A percentile compares a stretch with the other conserved stretches of the same genome.
These are phyloP conservation scores for Fabriciana adippe DNA, from an alignment of 2,888 invertebrate species.

Conservation along the genomic window DNA sequence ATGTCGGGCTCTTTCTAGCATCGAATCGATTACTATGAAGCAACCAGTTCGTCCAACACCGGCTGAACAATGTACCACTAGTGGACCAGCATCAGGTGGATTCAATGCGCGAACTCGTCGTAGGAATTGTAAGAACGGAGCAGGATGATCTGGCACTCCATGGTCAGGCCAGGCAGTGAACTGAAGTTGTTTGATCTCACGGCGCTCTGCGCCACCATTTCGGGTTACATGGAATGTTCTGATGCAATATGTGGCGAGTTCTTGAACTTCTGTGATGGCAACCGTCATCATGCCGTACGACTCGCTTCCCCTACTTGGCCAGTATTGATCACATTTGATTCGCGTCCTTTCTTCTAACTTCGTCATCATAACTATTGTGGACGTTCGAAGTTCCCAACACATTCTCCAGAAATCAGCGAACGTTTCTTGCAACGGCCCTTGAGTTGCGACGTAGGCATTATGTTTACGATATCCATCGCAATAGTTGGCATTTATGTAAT, in stretches of 20 bases:
- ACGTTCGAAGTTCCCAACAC: slow-evolving; percentile 98
- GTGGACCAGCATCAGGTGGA: slow-evolving; percentile 95
- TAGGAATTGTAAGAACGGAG: slow-evolving; percentile 98
- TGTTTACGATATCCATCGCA: slow-evolving; percentile 99
- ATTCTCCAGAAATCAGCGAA: slow-evolving; percentile 99
- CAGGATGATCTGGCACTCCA: slow-evolving; percentile 99
- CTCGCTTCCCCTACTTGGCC: slow-evolving; percentile 97
- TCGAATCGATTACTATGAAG: slow-evolving; percentile 99
- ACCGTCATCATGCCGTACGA: slow-evolving; percentile 97
- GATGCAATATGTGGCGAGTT: slow-evolving; percentile 98
- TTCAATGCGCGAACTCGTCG: slow-evolving; percentile 95
- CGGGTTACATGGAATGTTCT: slow-evolving; percentile 96
- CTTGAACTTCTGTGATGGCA: slow-evolving; percentile 96
- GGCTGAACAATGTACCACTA: slow-evolving; percentile 96
- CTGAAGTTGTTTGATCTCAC: slow-evolving; percentile 98
- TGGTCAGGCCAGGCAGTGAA: slow-evolving; percentile 99
- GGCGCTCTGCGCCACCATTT: slow-evolving; percentile 90
- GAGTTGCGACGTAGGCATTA: slow-evolving; percentile 99
- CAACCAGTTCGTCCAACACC: slow-evolving; percentile 97
- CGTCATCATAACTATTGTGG: slow-evolving; percentile 99
- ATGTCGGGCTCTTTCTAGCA: slow-evolving; percentile 98
- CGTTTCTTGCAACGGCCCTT: slow-evolving; percentile 98
- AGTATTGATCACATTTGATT: slow-evolving; percentile 98
- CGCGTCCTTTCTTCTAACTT: slow-evolving; percentile 97
- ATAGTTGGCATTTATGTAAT: slow-evolving; percentile 99